Percentiles rank a stretch among this genome's conserved stretches.
These are phyloP conservation scores for Galaxea fascicularis DNA, from an alignment of 92 coral and sea anemone species.

Conservation along the genomic window DNA sequence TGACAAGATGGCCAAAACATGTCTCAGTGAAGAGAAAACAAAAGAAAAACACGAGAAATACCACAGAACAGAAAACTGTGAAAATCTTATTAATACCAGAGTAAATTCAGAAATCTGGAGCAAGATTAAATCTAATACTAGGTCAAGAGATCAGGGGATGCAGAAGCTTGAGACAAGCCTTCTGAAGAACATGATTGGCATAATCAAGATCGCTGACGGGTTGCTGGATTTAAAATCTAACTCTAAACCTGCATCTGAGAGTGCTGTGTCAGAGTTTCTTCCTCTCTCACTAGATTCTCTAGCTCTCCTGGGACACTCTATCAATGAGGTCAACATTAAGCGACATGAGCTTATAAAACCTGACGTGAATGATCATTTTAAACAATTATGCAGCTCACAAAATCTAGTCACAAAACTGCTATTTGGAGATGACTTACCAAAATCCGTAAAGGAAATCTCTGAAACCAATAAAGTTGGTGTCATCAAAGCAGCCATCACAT, in stretches of 20 bases:
- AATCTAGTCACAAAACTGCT: constrained; percentile 40
- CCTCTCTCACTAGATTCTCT: constrained; percentile 40
- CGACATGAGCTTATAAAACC: constrained; percentile 57
- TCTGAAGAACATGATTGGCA: constrained; percentile 49
- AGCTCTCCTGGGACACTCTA: constrained; percentile 56
- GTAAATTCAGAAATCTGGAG: constrained; percentile 64
- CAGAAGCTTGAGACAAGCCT: constrained; percentile 53
- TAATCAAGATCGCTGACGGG: constrained; percentile 45
- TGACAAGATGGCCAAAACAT: constrained; percentile 56
- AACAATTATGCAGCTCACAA: constrained; percentile 56
- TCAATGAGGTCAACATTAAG: constrained; percentile 40
- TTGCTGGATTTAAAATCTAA: constrained; percentile 49
- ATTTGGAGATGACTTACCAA: constrained; percentile 47
- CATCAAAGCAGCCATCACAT: constrained; percentile 23
- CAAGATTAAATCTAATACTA: constrained; percentile 38
- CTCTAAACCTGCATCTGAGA: constrained; percentile 30
- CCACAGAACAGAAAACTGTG: constrained; percentile 52
- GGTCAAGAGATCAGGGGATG: constrained; percentile 54
- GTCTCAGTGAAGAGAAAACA: constrained; percentile 43
- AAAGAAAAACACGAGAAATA: constrained; percentile 52
- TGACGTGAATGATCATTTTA: constrained; percentile 55
- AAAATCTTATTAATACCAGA: constrained; percentile 53
- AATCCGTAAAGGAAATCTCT: too few species aligned
- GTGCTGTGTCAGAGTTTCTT: constrained; percentile 42
- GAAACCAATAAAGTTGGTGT: constrained; percentile 54